Evolutionary conservation across 2,888 invertebrate species (phyloP), one percentile per base, ranked within the genome.

Genomic region (Hedychridium roseum): DNA sequence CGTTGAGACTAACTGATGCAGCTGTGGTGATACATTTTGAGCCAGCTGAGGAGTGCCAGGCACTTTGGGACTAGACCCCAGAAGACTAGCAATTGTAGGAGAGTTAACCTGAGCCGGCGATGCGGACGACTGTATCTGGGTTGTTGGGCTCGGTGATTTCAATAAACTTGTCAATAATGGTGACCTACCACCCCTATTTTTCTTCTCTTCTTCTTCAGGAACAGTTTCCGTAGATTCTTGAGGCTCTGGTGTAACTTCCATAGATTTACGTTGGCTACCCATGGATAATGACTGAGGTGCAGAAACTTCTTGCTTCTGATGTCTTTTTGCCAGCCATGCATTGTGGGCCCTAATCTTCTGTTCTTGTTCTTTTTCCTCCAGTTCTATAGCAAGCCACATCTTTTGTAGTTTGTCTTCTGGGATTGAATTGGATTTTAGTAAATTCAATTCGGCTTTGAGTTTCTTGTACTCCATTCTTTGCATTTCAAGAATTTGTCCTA

Each of bases 121-220:
- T 15, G 71, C 67, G 5, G 69, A 45, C 12, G 66, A 62, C 43
- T 71, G 72, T 20, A 74, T 66, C 43, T 77, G 76, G 4, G 68
- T 71, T 38, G 84, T 76, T 41, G 84, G 84, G 18, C 85, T 84
- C 1, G 86, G 85, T 32, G 88, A 89, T 76, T 93, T 92, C 3
- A 94, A 80, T 26, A 94, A 81, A 34, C 92, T 92, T 5, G 94
- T 92, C 35, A 94, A 81, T 31, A 94, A 79, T 0, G 93, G 93
- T 4, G 84, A 76, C 32, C 70, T 67, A 7, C 74, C 76, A 2
- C 70, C 71, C 28, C 64, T 66, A 35, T 60, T 69, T 40, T 68
- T 74, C 43, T 71, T 74, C 16, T 74, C 70, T 5, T 75, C 76
- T 1, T 76, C 76, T 1, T 80, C 56, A 69, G 74, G 46, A 69